A percentile compares a stretch with the other conserved stretches of the same genome.
Evolutionary conservation across 2,888 invertebrate species (phyloP).

Genomic region (Terebella lapidaria): DNA sequence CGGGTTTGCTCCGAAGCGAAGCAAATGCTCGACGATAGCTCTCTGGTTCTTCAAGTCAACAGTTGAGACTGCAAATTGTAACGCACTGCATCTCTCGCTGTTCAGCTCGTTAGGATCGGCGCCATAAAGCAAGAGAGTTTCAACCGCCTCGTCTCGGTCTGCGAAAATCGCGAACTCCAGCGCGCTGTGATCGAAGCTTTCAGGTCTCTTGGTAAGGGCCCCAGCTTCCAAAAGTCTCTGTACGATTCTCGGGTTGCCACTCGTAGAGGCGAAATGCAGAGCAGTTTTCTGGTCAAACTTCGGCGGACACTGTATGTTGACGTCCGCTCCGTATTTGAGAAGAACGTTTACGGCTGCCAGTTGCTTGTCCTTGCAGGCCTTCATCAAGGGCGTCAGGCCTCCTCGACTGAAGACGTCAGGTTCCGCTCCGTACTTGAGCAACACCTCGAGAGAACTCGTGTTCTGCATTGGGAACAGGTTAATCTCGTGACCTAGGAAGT

Average conservation of each 20-base stretch:
- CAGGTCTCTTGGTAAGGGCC: constrained; percentile 64
- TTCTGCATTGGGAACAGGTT: constrained; percentile 75
- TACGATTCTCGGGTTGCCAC: constrained; percentile 68
- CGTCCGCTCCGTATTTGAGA: constrained; percentile 75
- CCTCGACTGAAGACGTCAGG: constrained; percentile 81
- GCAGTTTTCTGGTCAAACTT: constrained; percentile 82
- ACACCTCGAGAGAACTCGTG: constrained; percentile 68
- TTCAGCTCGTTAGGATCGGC: constrained; percentile 55
- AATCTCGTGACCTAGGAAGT: constrained; percentile 86
- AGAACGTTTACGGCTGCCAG: constrained; percentile 56
- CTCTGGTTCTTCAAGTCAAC: constrained; percentile 35
- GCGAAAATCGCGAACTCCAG: constrained; percentile 75
- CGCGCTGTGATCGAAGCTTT: constrained; percentile 67
- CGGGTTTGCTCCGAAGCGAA: constrained; percentile 41
- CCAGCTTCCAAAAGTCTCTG: constrained; percentile 77
- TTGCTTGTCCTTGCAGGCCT: constrained; percentile 64
- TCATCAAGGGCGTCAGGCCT: constrained; percentile 86
- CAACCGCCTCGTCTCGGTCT: constrained; percentile 44
- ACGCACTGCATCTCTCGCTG: constrained; percentile 49
- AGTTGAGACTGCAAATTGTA: constrained; percentile 52
- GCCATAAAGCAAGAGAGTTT: constrained; percentile 52
- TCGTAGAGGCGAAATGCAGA: constrained; percentile 80
- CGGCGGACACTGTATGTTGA: constrained; percentile 80
- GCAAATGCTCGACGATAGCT: constrained; percentile 36
- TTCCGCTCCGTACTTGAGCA: constrained; percentile 76